Conservation (phyloP, 2,113 vertebrate species). For the Erinaceus europaeus region DNA sequence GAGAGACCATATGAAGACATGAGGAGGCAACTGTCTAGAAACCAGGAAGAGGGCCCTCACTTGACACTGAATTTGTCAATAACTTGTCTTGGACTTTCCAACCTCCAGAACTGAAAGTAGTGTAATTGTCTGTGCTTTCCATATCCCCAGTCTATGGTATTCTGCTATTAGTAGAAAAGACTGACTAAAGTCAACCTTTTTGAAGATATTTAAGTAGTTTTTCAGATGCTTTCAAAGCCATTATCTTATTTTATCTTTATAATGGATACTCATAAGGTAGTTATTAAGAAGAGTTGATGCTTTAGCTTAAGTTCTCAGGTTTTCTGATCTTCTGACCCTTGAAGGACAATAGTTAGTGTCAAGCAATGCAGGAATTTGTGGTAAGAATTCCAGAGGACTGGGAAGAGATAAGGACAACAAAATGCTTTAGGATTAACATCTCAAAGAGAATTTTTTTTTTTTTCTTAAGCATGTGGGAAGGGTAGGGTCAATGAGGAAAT, state of each 20-base stretch:
- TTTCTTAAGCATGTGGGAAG: background rate
- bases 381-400: background rate
- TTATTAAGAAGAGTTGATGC: background rate
- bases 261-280: background rate
- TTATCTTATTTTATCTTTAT: background rate
- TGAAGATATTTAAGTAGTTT: background rate
- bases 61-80: background rate
- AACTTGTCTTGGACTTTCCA: background rate
- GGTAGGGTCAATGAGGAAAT: background rate
- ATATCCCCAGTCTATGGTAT: background rate
- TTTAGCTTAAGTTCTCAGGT: background rate
- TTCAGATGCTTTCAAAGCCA: background rate
- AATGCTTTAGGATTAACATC: background rate
- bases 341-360: background rate
- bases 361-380: background rate
- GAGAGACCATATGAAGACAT: background rate
- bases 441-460: background rate
- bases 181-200: background rate
- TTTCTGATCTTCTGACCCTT: slow-evolving; percentile 2
- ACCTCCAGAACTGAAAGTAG: background rate
- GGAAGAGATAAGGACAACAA: background rate
- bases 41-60: background rate
- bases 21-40: background rate
- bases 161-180: background rate
- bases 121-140: background rate